Conservation (phyloP, 2,888 invertebrate species). For the Dasysyrphus tricinctus region DNA sequence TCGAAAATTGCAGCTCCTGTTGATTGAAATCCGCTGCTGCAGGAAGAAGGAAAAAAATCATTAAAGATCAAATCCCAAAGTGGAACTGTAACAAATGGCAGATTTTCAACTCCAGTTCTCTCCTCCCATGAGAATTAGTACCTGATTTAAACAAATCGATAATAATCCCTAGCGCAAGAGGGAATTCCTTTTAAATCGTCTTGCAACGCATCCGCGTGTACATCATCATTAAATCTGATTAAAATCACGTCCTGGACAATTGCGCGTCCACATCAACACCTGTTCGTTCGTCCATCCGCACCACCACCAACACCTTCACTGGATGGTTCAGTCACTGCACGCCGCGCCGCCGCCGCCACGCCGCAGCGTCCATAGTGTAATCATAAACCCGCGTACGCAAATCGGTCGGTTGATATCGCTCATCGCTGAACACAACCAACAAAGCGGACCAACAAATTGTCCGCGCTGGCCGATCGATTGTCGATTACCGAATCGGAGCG, state of each 20-base stretch:
- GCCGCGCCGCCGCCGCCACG: too few species aligned
- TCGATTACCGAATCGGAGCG: conserved; percentile 68
- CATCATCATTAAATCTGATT: conserved; percentile 77
- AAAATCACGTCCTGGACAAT: conserved; percentile 81
- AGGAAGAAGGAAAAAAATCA: background rate
- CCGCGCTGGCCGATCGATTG: conserved; percentile 21
- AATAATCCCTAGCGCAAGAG: conserved; percentile 60
- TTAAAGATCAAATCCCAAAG: conserved; percentile 25
- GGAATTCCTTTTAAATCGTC: conserved; percentile 52
- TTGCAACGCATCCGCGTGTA: conserved; percentile 66
- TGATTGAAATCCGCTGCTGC: conserved; percentile 61
- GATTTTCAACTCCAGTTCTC: background rate
- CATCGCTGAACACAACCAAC: conserved; percentile 40
- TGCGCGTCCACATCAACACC: conserved; percentile 73
- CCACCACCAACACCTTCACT: background rate
- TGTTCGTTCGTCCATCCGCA: conserved; percentile 50
- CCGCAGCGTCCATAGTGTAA: conserved; percentile 19
- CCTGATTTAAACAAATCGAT: conserved; percentile 77
- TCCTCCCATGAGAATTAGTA: conserved; percentile 75
- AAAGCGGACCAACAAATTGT: conserved; percentile 62
- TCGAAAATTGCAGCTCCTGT: conserved; percentile 71
- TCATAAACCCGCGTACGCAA: conserved; percentile 71
- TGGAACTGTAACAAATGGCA: conserved; percentile 67
- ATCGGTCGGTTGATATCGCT: conserved; percentile 73
- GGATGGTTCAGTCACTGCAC: background rate